These are phyloP conservation scores for Diprion similis DNA, from an alignment of 1,140 invertebrate species.

Conservation along the genomic window DNA sequence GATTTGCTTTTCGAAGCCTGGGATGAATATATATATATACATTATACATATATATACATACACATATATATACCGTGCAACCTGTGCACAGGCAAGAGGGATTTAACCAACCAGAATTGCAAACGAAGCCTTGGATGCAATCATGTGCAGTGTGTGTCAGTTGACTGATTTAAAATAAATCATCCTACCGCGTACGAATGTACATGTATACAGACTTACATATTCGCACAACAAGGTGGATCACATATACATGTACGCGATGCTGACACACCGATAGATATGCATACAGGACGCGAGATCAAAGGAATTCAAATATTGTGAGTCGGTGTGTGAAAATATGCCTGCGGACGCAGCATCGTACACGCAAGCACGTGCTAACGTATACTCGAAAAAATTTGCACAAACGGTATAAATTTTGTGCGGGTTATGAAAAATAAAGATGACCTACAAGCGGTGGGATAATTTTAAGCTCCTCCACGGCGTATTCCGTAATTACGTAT, in stretches of 20 bases:
- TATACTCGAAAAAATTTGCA: neutral
- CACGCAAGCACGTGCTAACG: neutral
- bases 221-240: neutral
- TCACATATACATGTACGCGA: neutral
- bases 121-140: neutral
- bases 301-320: conserved; percentile 6
- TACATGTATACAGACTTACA: neutral
- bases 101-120: neutral
- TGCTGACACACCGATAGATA: neutral
- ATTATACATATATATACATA: neutral
- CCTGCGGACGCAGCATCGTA: neutral
- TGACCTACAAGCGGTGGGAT: neutral
- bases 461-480: too few species aligned
- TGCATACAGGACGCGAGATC: neutral
- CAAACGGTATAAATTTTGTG: neutral
- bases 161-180: neutral
- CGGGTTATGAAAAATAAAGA: neutral
- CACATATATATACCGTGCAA: neutral
- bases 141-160: neutral
- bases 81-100: neutral
- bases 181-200: neutral
- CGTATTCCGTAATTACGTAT: too few species aligned
- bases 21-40: neutral
- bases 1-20: neutral
- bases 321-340: neutral